These are phyloP conservation scores for Delichon dasypus DNA, from an alignment of 2,797 vertebrate genomes.

Conservation along the genomic window DNA sequence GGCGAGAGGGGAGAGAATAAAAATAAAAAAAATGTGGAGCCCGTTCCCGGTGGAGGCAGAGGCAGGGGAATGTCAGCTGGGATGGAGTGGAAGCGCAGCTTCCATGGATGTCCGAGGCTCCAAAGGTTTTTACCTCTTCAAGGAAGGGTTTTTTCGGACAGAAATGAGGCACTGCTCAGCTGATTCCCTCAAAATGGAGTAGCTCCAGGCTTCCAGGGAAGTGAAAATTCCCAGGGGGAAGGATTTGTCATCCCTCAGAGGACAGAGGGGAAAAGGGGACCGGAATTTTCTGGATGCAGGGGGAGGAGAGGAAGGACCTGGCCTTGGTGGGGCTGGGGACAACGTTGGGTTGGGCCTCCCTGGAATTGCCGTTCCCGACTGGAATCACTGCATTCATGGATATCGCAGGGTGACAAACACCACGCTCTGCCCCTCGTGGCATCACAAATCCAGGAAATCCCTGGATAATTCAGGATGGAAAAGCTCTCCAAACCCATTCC, in stretches of 20 bases:
- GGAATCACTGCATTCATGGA: accelerated
- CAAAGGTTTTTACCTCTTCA: neutral
- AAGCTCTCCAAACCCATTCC: neutral
- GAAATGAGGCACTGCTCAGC: neutral
- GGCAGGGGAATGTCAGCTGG: neutral
- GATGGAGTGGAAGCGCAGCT: neutral
- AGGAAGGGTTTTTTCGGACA: neutral
- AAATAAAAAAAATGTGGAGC: neutral
- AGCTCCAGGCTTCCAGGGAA: neutral
- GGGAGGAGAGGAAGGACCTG: neutral
- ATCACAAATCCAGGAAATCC: neutral
- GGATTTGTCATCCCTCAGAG: neutral
- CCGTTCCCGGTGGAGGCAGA: neutral
- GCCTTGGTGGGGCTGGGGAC: neutral
- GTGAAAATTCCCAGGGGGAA: neutral
- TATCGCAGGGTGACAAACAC: no score
- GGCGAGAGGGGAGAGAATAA: neutral
- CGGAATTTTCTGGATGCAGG: neutral
- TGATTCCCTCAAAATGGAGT: neutral
- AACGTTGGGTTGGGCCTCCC: accelerated
- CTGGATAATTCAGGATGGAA: neutral
- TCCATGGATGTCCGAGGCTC: neutral
- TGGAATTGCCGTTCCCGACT: neutral
- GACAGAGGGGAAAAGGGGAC: neutral
- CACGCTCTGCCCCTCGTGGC: neutral